A percentile compares a stretch with the other conserved stretches of the same genome.
phyloP scores from a whole-genome alignment of 2,888 invertebrate genomes.

The Phyllotreta striolata region DNA sequence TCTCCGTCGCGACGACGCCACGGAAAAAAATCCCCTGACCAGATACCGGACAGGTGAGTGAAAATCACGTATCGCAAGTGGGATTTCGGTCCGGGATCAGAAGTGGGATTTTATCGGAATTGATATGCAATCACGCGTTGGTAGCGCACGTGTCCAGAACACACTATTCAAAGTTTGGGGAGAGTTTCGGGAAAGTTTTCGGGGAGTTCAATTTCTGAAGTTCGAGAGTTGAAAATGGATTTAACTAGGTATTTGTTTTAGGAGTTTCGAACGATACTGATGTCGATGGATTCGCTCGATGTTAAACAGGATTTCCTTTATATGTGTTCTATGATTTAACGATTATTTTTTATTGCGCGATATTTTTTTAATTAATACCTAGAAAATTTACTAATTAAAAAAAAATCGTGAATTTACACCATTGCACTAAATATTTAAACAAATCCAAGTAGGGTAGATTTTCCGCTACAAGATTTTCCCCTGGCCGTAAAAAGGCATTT shows the following conservation, averaged over 20 bases:
- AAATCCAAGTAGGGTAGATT: too few species aligned
- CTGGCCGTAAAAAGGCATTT: constrained; percentile 44
- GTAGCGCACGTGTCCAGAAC: constrained; percentile 44
- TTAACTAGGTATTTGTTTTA: constrained; percentile 24
- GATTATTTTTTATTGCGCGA: too few species aligned
- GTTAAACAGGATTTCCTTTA: constrained; percentile 7
- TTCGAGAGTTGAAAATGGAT: constrained; percentile 33
- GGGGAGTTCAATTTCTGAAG: constrained; percentile 32
- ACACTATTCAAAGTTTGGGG: constrained; percentile 32
- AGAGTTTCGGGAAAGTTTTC: constrained; percentile 30
- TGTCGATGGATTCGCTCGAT: constrained; percentile 14
- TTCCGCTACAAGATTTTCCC: too few species aligned
- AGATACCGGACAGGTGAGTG: constrained; percentile 52
- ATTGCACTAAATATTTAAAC: too few species aligned
- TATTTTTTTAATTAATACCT: too few species aligned
- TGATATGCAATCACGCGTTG: constrained; percentile 40
- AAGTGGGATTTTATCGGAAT: constrained; percentile 27
- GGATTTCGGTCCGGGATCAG: constrained; percentile 11
- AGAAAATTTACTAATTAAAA: too few species aligned
- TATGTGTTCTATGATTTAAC: too few species aligned
- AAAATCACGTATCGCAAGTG: constrained; percentile 42
- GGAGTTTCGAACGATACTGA: constrained; percentile 14
- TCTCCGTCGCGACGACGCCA: constrained; percentile 57
- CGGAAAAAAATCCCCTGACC: constrained; percentile 52
- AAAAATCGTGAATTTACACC: too few species aligned